Conservation (phyloP, 30 jellyfish, hydroid and myxozoan species). For the Aurelia sp. region DNA sequence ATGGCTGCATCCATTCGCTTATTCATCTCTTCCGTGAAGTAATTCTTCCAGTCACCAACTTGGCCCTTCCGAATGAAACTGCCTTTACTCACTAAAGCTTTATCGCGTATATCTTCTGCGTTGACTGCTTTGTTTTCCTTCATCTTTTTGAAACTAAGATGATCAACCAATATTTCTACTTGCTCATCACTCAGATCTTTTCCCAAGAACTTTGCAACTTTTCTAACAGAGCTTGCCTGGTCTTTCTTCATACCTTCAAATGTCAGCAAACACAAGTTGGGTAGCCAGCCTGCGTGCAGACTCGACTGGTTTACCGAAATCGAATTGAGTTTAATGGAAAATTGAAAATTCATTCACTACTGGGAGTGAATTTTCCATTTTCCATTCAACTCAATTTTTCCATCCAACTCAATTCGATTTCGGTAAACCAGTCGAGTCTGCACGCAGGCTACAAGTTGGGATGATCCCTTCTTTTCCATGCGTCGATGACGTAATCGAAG, state of each 20-base stretch:
- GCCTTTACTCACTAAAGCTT: conserved; percentile 18
- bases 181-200: conserved; percentile 39
- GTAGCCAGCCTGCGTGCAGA: no score
- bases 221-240: conserved; percentile 1
- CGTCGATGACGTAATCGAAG: conserved; percentile 18
- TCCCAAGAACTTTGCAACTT: conserved; percentile 45
- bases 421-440: no score
- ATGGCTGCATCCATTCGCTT: conserved; percentile 31
- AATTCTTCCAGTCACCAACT: conserved; percentile 69
- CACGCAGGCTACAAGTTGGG: no score
- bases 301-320: no score
- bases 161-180: conserved; percentile 12
- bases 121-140: conserved; percentile 19
- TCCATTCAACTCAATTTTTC: no score
- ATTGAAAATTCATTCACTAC: no score
- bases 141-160: conserved; percentile 43
- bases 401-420: no score
- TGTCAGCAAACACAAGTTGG: conserved; percentile 16
- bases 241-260: conserved; percentile 52
- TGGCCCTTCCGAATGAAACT: conserved; percentile 55
- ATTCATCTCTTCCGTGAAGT: conserved; percentile 67
- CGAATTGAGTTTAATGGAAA: no score
- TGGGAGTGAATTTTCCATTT: no score
- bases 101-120: conserved; percentile 13
- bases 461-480: conserved; percentile 56